Percentiles rank a stretch among this genome's conserved stretches.
phyloP scores from a whole-genome alignment of 2,888 invertebrate species.

The Caenorhabditis sp. region DNA sequence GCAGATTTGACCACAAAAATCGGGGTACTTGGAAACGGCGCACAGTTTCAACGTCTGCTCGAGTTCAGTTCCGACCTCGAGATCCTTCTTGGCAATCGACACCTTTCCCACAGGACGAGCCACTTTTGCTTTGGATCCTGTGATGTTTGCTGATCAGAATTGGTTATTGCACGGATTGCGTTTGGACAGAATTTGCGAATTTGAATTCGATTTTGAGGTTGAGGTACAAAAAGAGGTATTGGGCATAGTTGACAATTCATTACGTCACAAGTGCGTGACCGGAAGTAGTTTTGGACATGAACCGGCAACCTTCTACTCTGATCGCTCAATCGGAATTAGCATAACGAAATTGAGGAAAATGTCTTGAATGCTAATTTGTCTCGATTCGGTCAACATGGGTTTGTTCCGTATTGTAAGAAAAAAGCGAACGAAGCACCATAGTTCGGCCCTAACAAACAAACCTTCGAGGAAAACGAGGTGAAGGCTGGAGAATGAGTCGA shows the following conservation, averaged over 20 bases:
- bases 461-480: conserved; percentile 56
- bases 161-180: background rate
- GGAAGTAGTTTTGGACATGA: conserved; percentile 23
- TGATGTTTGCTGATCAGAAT: conserved; percentile 33
- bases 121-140: conserved; percentile 59
- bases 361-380: conserved; percentile 28
- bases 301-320: no score
- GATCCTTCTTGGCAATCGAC: conserved; percentile 32
- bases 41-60: conserved; percentile 42
- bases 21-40: conserved; percentile 59
- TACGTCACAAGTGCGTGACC: conserved; percentile 22
- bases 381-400: background rate
- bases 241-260: no score
- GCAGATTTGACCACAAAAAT: conserved; percentile 63
- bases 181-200: conserved; percentile 1
- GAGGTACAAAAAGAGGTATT: no score
- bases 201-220: background rate
- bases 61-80: conserved; percentile 18
- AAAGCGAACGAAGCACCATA: conserved; percentile 4
- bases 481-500: conserved; percentile 46
- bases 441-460: conserved; percentile 14
- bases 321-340: conserved; percentile 25
- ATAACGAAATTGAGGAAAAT: conserved; percentile 12
- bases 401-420: background rate
- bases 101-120: conserved; percentile 61